Percentiles rank a stretch among this genome's conserved stretches.
These are phyloP conservation scores for Fragum whitleyi DNA, from an alignment of 2,888 invertebrate species.

Conservation along the genomic window DNA sequence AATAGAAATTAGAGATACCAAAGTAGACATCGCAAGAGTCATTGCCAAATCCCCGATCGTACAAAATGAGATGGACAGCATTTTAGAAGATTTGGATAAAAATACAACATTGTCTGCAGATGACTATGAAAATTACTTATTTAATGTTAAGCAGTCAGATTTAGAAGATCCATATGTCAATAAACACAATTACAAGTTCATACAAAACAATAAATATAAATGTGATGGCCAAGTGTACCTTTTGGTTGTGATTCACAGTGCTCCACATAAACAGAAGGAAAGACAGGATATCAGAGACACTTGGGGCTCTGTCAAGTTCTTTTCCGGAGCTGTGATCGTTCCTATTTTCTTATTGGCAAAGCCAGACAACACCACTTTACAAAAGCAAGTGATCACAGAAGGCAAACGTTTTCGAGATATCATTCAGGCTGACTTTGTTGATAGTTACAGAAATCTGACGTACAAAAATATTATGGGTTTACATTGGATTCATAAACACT, in stretches of 20 bases:
- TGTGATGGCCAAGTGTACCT: constrained; percentile 58
- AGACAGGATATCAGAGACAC: constrained; percentile 68
- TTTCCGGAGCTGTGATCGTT: constrained; percentile 46
- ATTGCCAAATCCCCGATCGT: background rate
- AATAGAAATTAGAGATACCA: background rate
- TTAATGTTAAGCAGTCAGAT: constrained; percentile 13
- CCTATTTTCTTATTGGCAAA: constrained; percentile 65
- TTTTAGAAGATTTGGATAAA: background rate
- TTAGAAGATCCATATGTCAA: constrained; percentile 38
- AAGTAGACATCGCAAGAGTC: background rate
- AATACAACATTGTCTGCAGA: background rate
- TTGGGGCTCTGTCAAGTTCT: constrained; percentile 64
- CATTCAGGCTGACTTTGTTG: constrained; percentile 80
- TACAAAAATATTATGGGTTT: constrained; percentile 80
- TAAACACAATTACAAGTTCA: constrained; percentile 54
- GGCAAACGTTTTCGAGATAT: constrained; percentile 65
- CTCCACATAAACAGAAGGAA: constrained; percentile 52
- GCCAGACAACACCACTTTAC: constrained; percentile 29
- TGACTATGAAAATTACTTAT: constrained; percentile 35
- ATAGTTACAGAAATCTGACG: constrained; percentile 83
- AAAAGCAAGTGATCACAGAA: constrained; percentile 57
- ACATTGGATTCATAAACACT: constrained; percentile 79
- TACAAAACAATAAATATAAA: constrained; percentile 47
- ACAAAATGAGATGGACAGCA: background rate
- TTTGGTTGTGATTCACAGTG: constrained; percentile 66